These are phyloP conservation scores for Syngnathus typhle DNA, from an alignment of 2,113 vertebrate species.

Conservation along the genomic window DNA sequence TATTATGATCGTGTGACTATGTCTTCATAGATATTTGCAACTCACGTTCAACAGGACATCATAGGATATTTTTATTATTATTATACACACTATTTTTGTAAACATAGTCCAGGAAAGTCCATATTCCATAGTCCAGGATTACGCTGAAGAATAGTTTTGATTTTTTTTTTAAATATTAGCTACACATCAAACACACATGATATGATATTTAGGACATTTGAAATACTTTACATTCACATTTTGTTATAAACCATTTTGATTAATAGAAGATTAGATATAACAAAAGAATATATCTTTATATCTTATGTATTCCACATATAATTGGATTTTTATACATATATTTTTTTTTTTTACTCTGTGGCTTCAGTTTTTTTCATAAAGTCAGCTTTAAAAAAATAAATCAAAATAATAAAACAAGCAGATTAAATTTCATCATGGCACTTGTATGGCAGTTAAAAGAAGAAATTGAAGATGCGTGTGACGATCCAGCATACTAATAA, in stretches of 20 bases:
- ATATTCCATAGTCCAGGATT: slow-evolving; percentile 38
- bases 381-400: slow-evolving; percentile 32
- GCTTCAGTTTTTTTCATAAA: slow-evolving; percentile 58
- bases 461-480: background rate
- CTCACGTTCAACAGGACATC: slow-evolving; percentile 69
- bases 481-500: background rate
- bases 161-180: slow-evolving; percentile 48
- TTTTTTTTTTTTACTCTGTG: slow-evolving; percentile 32
- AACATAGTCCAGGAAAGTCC: slow-evolving; percentile 66
- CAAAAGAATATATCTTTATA: slow-evolving; percentile 74
- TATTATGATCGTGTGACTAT: slow-evolving; percentile 71
- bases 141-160: slow-evolving; percentile 61
- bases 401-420: slow-evolving; percentile 12
- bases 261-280: slow-evolving; percentile 77
- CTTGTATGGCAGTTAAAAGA: slow-evolving; percentile 47
- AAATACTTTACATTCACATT: slow-evolving; percentile 79
- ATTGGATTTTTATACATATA: background rate
- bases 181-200: slow-evolving; percentile 71
- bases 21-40: slow-evolving; percentile 69
- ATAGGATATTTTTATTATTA: slow-evolving; percentile 37
- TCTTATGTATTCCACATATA: slow-evolving; percentile 61
- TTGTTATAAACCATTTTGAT: slow-evolving; percentile 77
- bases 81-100: slow-evolving; percentile 66
- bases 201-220: slow-evolving; percentile 69
- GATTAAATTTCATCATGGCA: slow-evolving; percentile 45